Conservation (phyloP, 2,888 invertebrate species). For the Plagodis dolabraria region DNA sequence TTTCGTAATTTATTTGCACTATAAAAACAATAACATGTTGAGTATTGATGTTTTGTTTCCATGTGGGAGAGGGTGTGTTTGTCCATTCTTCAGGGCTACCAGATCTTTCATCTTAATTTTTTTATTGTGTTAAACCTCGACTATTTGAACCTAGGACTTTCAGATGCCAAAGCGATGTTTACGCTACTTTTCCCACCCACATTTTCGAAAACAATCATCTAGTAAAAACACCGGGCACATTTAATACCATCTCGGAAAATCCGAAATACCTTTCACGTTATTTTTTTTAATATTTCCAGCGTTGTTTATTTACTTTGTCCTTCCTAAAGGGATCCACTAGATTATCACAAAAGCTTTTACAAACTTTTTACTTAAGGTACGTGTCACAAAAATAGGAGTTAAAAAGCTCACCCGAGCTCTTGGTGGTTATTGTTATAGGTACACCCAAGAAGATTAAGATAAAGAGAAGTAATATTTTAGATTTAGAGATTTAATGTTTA, state of each 20-base stretch:
- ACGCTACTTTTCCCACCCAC: too few relatives aligned
- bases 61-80: too few relatives aligned
- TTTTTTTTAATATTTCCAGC: slow-evolving; percentile 10
- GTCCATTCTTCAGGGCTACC: too few relatives aligned
- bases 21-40: too few relatives aligned
- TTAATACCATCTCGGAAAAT: background rate
- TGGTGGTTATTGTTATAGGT: slow-evolving; percentile 2
- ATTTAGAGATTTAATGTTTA: too few relatives aligned
- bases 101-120: too few relatives aligned
- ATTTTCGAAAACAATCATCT: background rate
- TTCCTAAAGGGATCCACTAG: slow-evolving; percentile 21
- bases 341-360: slow-evolving; percentile 33
- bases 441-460: slow-evolving; percentile 4
- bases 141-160: too few relatives aligned
- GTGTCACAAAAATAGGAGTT: slow-evolving; percentile 23
- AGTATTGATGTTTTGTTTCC: too few relatives aligned
- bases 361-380: slow-evolving; percentile 26
- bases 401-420: slow-evolving; percentile 7
- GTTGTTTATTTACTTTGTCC: slow-evolving; percentile 20
- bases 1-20: too few relatives aligned
- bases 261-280: slow-evolving; percentile 6
- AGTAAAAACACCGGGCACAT: background rate
- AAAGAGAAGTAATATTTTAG: slow-evolving; percentile 1
- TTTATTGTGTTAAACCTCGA: too few relatives aligned
- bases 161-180: too few relatives aligned